Percentiles rank a stretch among this genome's conserved stretches.
These are phyloP conservation scores for Herpetotheres cachinnans DNA, from an alignment of 2,113 vertebrate species.

Conservation along the genomic window DNA sequence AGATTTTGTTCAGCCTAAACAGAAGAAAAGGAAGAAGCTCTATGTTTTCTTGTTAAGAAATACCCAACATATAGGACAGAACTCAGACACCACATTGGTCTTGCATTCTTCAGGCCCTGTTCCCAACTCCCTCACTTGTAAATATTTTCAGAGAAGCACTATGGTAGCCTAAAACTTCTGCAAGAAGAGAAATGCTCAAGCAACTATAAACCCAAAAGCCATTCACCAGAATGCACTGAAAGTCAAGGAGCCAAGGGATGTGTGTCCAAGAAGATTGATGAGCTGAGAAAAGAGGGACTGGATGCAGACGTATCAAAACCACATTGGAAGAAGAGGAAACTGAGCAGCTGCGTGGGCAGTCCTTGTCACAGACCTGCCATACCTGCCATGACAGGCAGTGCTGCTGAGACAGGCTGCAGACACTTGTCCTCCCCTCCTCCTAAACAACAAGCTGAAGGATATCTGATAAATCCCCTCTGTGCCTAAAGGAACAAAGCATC, in stretches of 20 bases:
- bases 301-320: not conserved
- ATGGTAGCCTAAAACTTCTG: not conserved
- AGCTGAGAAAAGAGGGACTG: not conserved
- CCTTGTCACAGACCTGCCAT: not conserved
- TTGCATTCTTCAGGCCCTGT: not conserved
- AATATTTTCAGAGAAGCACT: not conserved
- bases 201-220: not conserved
- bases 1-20: not conserved
- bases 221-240: not conserved
- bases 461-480: not conserved
- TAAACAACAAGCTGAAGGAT: not conserved
- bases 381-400: not conserved
- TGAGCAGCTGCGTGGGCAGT: not conserved
- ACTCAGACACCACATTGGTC: not conserved
- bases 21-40: not conserved
- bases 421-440: rapidly evolving
- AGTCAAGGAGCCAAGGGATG: not conserved
- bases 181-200: not conserved
- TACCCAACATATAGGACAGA: not conserved
- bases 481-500: not conserved
- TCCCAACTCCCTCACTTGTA: not conserved
- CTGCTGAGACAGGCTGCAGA: not conserved
- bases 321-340: not conserved
- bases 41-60: not conserved
- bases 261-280: not conserved